Percentiles rank a stretch among this genome's conserved stretches.
Evolutionary conservation across 2,113 vertebrate species (phyloP).

Genomic region (Silurus glanis): DNA sequence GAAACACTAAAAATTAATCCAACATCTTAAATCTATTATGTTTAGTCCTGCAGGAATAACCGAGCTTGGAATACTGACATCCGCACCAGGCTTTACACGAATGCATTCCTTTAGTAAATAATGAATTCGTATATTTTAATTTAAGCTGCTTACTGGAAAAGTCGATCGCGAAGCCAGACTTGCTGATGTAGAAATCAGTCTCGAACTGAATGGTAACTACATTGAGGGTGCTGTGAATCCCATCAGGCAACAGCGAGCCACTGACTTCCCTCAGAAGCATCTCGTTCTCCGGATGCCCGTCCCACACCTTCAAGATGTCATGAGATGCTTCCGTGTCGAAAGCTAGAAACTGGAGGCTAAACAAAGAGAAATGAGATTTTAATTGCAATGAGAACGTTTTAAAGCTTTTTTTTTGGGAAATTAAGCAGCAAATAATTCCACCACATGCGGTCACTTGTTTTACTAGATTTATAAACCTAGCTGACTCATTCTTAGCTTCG

Average conservation of each 20-base stretch:
- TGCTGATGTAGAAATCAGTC: conserved; percentile 98
- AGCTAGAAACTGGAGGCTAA: conserved; percentile 93
- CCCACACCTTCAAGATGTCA: conserved; percentile 96
- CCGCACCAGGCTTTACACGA: background rate
- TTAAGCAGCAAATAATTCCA: background rate
- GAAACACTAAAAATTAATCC: background rate
- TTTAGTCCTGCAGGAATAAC: too few species aligned
- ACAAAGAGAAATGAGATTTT: conserved; percentile 24
- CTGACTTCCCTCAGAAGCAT: conserved; percentile 96
- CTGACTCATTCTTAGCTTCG: background rate
- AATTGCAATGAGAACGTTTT: background rate
- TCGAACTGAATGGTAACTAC: conserved; percentile 95
- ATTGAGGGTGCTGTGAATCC: conserved; percentile 96
- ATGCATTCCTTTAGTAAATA: background rate
- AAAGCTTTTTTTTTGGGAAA: background rate
- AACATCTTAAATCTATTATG: background rate
- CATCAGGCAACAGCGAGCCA: conserved; percentile 92
- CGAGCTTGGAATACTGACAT: background rate
- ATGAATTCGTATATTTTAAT: background rate
- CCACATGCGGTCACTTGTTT: background rate
- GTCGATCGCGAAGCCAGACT: conserved; percentile 97
- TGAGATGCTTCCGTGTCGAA: conserved; percentile 98
- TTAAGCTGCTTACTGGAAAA: conserved; percentile 89
- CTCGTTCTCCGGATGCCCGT: conserved; percentile 92
- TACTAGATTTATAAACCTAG: background rate